Percentiles rank a stretch among this genome's conserved stretches.
Conservation (phyloP, 2,888 invertebrate species). For the Atherix ibis region DNA sequence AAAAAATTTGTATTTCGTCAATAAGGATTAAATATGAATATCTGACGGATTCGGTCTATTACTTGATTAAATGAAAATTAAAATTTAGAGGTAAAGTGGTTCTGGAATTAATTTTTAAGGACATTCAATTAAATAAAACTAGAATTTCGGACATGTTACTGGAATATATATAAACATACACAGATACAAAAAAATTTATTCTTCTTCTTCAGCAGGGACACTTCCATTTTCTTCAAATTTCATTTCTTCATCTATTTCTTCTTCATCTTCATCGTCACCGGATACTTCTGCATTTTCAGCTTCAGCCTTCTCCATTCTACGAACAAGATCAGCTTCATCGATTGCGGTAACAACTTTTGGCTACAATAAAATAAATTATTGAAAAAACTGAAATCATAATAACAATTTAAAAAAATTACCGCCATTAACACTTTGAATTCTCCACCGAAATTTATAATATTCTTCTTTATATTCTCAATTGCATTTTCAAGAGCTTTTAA, state of each 20-base stretch:
- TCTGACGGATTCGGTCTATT: too few species aligned
- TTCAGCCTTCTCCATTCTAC: slow-evolving; percentile 87
- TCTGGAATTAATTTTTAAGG: too few species aligned
- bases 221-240: slow-evolving; percentile 24
- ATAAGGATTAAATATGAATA: too few species aligned
- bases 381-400: slow-evolving; percentile 1
- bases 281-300: slow-evolving; percentile 88
- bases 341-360: slow-evolving; percentile 97
- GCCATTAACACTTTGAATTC: slow-evolving; percentile 91
- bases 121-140: too few species aligned
- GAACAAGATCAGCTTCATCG: slow-evolving; percentile 89
- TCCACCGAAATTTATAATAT: slow-evolving; percentile 71
- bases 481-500: slow-evolving; percentile 78
- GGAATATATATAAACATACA: too few species aligned
- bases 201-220: slow-evolving; percentile 4
- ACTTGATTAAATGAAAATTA: too few species aligned
- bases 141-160: too few species aligned
- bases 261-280: slow-evolving; percentile 76
- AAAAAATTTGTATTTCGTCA: too few species aligned
- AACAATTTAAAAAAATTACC: slow-evolving; percentile 34
- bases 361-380: slow-evolving; percentile 30
- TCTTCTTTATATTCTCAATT: slow-evolving; percentile 70
- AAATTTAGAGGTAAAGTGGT: too few species aligned
- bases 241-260: slow-evolving; percentile 38
- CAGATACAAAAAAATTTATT: slow-evolving; percentile 6